Evolutionary conservation across 53 echinoderm and acorn worm species (phyloP).

Genomic region (Paelopatides confundens): DNA sequence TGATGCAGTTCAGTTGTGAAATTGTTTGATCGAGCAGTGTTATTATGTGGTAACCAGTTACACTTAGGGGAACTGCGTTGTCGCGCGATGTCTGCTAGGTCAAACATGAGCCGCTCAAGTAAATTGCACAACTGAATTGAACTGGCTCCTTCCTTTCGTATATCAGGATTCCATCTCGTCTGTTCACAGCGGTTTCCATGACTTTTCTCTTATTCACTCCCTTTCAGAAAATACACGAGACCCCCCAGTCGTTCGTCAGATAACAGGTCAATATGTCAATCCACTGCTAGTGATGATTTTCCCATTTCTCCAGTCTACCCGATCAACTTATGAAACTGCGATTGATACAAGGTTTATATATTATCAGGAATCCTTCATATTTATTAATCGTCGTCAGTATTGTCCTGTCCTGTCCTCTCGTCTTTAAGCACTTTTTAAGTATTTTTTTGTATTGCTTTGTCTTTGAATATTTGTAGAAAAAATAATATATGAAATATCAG

Average conservation of each 20-base stretch:
- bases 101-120: too few species aligned
- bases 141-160: too few species aligned
- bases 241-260: conserved; percentile 41
- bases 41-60: too few species aligned
- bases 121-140: too few species aligned
- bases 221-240: background rate
- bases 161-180: too few species aligned
- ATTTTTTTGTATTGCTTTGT: background rate
- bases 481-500: background rate
- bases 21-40: too few species aligned
- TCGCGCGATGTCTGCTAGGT: too few species aligned
- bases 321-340: conserved; percentile 6
- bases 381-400: background rate
- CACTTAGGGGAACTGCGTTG: too few species aligned
- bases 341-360: too few species aligned
- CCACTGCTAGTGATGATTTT: conserved; percentile 20
- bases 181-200: too few species aligned
- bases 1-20: too few species aligned
- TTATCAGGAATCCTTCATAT: background rate
- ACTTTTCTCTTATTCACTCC: background rate
- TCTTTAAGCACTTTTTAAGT: too few species aligned
- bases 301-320: background rate
- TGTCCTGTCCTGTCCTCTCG: background rate
- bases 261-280: conserved; percentile 36
- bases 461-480: background rate